A percentile compares a stretch with the other conserved stretches of the same genome.
phyloP scores from a whole-genome alignment of 2,888 invertebrate genomes.

The Napeogenes inachia region DNA sequence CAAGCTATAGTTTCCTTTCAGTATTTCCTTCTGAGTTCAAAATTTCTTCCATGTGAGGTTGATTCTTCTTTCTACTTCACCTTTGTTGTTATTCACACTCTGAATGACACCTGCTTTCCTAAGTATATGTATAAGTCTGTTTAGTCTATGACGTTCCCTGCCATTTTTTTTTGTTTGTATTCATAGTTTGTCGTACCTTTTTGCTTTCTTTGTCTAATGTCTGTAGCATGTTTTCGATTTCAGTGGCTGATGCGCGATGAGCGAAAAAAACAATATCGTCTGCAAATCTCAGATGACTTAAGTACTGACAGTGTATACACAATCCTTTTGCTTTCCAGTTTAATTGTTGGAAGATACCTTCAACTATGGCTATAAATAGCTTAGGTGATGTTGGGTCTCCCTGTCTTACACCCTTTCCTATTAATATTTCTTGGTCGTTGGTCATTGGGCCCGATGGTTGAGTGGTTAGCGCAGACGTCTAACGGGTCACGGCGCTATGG shows the following conservation, averaged over 20 bases:
- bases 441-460: too few relatives aligned
- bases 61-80: background rate
- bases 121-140: background rate
- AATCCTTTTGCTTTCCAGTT: background rate
- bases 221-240: background rate
- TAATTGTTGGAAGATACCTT: background rate
- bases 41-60: background rate
- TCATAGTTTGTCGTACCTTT: background rate
- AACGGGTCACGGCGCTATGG: too few relatives aligned
- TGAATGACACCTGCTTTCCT: background rate
- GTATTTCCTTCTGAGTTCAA: background rate
- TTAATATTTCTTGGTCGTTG: background rate
- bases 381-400: background rate
- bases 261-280: background rate
- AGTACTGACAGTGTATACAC: background rate
- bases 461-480: too few relatives aligned
- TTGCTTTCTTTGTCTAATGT: background rate
- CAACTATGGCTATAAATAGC: background rate
- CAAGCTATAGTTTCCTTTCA: background rate
- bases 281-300: constrained; percentile 6
- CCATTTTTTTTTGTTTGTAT: background rate
- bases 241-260: background rate
- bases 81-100: background rate
- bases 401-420: background rate
- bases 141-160: too few relatives aligned